A percentile compares a stretch with the other conserved stretches of the same genome.
Conservation (phyloP, 2,797 vertebrate species). For the Oreochromis mossambicus region DNA sequence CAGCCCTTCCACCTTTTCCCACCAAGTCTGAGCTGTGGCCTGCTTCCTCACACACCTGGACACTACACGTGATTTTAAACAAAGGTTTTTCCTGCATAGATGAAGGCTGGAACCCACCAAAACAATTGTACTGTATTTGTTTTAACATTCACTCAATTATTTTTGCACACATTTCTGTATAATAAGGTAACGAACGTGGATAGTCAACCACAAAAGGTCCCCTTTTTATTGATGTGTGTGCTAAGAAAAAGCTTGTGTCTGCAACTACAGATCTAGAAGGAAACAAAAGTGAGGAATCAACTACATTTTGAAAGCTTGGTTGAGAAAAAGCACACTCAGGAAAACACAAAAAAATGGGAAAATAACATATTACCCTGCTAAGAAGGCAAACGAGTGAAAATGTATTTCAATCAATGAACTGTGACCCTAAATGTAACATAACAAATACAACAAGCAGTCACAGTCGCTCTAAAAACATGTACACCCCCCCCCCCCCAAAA, state of each 20-base stretch:
- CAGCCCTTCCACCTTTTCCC: conserved; percentile 48
- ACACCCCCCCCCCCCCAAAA: not conserved
- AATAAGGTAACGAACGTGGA: accelerated
- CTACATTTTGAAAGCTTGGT: not conserved
- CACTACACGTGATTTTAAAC: not conserved
- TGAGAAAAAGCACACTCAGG: not conserved
- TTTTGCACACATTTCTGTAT: not conserved
- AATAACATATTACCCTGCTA: not conserved
- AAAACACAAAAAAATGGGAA: not conserved
- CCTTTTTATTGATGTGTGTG: not conserved
- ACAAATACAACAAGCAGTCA: accelerated
- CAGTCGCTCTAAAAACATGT: not conserved
- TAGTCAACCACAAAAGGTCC: not conserved
- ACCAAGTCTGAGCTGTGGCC: conserved; percentile 15
- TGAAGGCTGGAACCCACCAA: not conserved
- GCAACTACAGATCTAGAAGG: not conserved
- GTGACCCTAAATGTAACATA: accelerated
- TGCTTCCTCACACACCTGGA: conserved; percentile 22
- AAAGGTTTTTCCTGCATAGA: not conserved
- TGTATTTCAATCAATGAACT: not conserved
- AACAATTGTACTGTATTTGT: not conserved
- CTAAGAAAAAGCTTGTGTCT: not conserved
- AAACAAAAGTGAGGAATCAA: not conserved
- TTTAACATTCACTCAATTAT: not conserved
- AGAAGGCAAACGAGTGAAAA: not conserved